phyloP scores from a whole-genome alignment of 37 sponge, comb jelly and placozoan species.

The Bolinopsis microptera region DNA sequence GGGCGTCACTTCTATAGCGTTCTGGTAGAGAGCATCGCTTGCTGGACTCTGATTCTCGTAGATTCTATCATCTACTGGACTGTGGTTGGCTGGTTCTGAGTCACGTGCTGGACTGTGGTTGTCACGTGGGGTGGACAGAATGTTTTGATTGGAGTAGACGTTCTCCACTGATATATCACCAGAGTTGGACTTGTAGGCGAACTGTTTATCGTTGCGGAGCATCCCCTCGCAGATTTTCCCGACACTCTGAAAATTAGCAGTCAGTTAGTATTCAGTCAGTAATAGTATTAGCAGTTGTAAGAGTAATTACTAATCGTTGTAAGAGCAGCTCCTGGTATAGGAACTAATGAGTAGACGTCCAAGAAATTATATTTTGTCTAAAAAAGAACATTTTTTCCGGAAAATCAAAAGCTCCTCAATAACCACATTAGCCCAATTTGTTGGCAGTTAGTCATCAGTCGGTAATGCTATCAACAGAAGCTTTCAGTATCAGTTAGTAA shows the following conservation, averaged over 20 bases:
- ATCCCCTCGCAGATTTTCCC: constrained; percentile 37
- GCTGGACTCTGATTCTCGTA: too few species aligned
- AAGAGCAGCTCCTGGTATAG: too few species aligned
- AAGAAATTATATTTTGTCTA: too few species aligned
- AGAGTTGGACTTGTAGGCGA: not conserved
- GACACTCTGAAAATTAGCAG: constrained; percentile 41
- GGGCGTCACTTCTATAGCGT: not conserved
- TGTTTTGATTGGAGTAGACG: not conserved
- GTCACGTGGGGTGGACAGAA: not conserved
- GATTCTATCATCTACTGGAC: not conserved
- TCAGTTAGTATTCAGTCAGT: not conserved
- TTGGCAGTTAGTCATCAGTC: too few species aligned
- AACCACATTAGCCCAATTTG: too few species aligned
- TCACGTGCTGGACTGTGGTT: not conserved
- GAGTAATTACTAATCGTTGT: too few species aligned
- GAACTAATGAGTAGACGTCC: too few species aligned
- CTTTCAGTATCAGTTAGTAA: too few species aligned
- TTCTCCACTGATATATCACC: not conserved
- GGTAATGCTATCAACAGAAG: too few species aligned
- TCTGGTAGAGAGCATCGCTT: not conserved
- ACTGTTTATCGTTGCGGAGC: constrained; percentile 47
- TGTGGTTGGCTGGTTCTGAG: not conserved
- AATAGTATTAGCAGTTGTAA: not conserved
- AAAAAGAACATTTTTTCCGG: too few species aligned
- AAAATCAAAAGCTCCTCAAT: too few species aligned